Percentiles rank a stretch among this genome's conserved stretches.
phyloP scores from a whole-genome alignment of 2,797 vertebrate genomes.

The Pyrocephalus nanus region DNA sequence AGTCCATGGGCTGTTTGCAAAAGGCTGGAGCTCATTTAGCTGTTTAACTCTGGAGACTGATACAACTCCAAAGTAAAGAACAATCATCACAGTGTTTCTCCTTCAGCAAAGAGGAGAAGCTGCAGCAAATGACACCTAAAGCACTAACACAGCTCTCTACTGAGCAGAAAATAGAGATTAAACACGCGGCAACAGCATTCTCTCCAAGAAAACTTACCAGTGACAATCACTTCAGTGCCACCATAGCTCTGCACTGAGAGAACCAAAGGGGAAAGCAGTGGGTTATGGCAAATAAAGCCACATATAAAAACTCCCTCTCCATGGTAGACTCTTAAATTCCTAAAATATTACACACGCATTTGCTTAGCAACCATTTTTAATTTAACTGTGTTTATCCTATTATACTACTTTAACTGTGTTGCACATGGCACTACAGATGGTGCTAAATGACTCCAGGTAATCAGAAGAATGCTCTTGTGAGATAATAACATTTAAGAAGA shows the following conservation, averaged over 20 bases:
- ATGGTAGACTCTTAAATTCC: not conserved
- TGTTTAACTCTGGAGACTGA: not conserved
- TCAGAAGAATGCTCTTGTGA: conserved; percentile 22
- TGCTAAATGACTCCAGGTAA: conserved; percentile 25
- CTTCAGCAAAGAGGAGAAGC: not conserved
- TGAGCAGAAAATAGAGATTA: not conserved
- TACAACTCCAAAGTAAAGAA: not conserved
- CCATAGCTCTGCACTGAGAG: not conserved
- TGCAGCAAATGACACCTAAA: not conserved
- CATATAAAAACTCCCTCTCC: not conserved
- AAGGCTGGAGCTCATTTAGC: not conserved
- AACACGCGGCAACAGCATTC: not conserved
- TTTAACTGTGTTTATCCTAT: conserved; percentile 3
- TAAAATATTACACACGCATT: not conserved
- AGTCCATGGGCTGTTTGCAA: not conserved
- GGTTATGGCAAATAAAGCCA: not conserved
- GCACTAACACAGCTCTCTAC: not conserved
- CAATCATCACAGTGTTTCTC: not conserved
- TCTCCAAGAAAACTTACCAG: not conserved
- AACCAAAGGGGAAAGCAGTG: not conserved
- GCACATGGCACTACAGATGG: conserved; percentile 48
- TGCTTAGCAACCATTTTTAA: conserved; percentile 7
- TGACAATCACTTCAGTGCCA: not conserved
- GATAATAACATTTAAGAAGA: not conserved
- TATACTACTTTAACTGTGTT: not conserved